These are phyloP conservation scores for Rutpela maculata DNA, from an alignment of 2,888 invertebrate genomes.

Conservation along the genomic window DNA sequence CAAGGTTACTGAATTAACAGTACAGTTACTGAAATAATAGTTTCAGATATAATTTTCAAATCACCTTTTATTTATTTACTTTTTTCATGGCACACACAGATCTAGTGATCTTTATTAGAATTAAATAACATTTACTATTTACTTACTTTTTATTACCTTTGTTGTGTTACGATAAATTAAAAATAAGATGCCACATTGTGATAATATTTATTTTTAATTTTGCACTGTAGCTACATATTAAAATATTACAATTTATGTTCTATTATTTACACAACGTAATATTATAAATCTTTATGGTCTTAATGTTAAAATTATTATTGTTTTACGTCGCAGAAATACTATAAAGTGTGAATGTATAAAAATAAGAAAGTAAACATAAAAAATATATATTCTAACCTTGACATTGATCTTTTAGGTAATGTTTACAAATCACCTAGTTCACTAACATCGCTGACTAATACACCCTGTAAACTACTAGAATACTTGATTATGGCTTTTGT, in stretches of 20 bases:
- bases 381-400: neutral
- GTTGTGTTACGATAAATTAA: neutral
- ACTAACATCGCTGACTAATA: slow-evolving; percentile 3
- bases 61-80: neutral
- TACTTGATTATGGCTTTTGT: neutral
- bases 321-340: neutral
- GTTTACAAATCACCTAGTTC: neutral
- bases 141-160: neutral
- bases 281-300: slow-evolving; percentile 1
- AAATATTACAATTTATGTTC: neutral
- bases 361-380: neutral
- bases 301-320: neutral
- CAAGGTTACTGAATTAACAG: too few relatives aligned
- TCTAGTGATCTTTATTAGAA: slow-evolving; percentile 3
- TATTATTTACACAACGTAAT: slow-evolving; percentile 7
- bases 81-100: neutral
- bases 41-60: neutral
- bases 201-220: slow-evolving; percentile 4
- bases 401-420: slow-evolving; percentile 7
- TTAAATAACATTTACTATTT: slow-evolving; percentile 7
- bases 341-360: neutral
- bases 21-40: neutral
- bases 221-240: neutral
- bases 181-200: slow-evolving; percentile 4
- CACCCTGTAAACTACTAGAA: neutral